Percentiles rank a stretch among this genome's conserved stretches.
Evolutionary conservation across 2,113 vertebrate species (phyloP).

Genomic region (Uria lomvia): DNA sequence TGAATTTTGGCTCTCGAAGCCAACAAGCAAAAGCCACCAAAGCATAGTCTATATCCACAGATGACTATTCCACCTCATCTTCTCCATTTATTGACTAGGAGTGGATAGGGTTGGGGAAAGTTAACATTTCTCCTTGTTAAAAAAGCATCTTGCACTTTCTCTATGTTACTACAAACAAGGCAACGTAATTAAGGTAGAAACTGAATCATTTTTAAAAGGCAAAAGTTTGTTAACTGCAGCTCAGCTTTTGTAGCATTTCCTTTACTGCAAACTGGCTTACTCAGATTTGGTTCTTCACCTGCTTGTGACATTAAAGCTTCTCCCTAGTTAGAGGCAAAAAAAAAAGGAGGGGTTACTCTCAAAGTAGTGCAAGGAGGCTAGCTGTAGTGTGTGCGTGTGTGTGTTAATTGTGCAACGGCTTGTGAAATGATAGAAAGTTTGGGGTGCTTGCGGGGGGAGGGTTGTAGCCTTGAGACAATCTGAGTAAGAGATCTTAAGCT

Average conservation of each 20-base stretch:
- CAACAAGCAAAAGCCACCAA: conserved; percentile 39
- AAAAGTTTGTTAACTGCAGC: not conserved
- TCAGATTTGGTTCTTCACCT: not conserved
- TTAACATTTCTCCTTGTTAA: not conserved
- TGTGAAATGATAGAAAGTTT: not conserved
- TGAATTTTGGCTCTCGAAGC: not conserved
- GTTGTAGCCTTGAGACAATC: conserved; percentile 24
- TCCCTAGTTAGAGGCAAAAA: not conserved
- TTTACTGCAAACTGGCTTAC: not conserved
- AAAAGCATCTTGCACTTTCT: conserved; percentile 48
- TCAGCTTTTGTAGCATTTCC: not conserved
- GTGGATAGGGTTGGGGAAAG: not conserved
- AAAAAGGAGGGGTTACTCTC: not conserved
- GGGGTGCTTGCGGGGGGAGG: not conserved
- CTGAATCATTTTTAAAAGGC: not conserved
- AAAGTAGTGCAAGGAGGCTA: not conserved
- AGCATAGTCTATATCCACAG: not conserved
- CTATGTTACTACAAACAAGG: not conserved
- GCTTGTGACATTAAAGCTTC: not conserved
- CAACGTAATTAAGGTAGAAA: not conserved
- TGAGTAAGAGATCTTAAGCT: not conserved
- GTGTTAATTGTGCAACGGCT: not conserved
- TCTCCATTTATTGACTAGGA: not conserved
- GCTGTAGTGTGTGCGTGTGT: not conserved
- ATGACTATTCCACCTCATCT: not conserved